Conservation (phyloP, 1,140 invertebrate genomes). For the Diorhabda elongata region DNA sequence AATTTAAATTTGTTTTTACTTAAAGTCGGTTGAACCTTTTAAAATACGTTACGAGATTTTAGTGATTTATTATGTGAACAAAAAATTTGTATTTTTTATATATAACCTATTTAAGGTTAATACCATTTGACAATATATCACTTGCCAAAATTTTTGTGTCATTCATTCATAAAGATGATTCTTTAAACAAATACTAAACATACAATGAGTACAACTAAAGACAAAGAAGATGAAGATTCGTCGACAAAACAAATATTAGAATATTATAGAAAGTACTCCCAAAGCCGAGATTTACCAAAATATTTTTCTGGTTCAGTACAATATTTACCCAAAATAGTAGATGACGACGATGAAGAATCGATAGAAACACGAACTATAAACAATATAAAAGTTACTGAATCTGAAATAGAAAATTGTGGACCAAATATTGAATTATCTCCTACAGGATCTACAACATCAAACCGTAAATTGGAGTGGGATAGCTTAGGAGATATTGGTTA, state of each 20-base stretch:
- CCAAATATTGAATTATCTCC: conserved; percentile 47
- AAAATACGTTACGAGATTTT: too few relatives aligned
- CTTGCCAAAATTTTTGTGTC: conserved; percentile 1
- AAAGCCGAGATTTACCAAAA: conserved; percentile 38
- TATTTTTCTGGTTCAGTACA: conserved; percentile 40
- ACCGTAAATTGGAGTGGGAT: conserved; percentile 69
- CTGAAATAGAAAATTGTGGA: conserved; percentile 15
- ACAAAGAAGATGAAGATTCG: conserved; percentile 23
- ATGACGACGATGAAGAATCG: conserved; percentile 20
- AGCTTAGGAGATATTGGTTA: conserved; percentile 74
- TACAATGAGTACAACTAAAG: background rate
- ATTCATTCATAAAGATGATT: background rate
- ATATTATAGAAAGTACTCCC: conserved; percentile 42
- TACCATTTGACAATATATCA: background rate
- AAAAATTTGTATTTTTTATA: too few relatives aligned
- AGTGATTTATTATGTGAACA: too few relatives aligned
- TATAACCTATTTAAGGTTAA: too few relatives aligned
- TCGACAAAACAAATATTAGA: conserved; percentile 37
- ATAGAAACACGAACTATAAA: conserved; percentile 10
- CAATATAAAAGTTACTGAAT: conserved; percentile 1
- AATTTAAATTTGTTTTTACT: too few relatives aligned
- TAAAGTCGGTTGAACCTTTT: too few relatives aligned
- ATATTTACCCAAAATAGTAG: conserved; percentile 28
- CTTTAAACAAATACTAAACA: background rate
- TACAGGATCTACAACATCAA: conserved; percentile 60